Base-by-base conservation (phyloP, 2,888 invertebrate species). In the Thereva nobilitata region DNA sequence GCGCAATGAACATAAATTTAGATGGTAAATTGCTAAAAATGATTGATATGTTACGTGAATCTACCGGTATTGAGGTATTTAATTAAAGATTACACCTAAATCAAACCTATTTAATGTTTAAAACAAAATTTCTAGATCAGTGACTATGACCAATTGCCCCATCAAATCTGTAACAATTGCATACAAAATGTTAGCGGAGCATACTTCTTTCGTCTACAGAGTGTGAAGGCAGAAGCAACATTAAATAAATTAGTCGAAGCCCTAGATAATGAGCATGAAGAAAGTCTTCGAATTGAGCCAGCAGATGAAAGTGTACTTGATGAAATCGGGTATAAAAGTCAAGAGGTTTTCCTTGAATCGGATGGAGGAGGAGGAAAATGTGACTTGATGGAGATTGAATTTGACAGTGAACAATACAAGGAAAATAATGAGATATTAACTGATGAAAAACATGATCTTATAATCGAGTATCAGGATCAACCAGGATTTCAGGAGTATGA, bases 131-230 rank as follows among this genome's bases (percentile, higher is more conserved):
- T 66, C 34, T 23, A 68, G 68, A 49, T 64, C 9, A 47, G 40
- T 6, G 68, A 67, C 12, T 4, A 9, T 8, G 68, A 68, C 38
- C 35, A 34, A 1, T 12, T 68, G 5, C 68, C 68, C 1, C 66
- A 64, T 64, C 68, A 68, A 52, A 61, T 68, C 5, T 68, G 68
- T 12, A 64, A 59, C 42, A 68, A 50, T 37, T 68, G 68, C 52
- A 67, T 68, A 34, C 66, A 68, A 52, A 67, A 59, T 34, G 40
- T 68, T 10, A 64, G 67, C 38, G 67, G 66, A 9, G 64, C 68
- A 35, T 68, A 68, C n/a, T 67, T 67, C 44, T 68, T 66, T 12
- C 66, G 68, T 12, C 23, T 67, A 54, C 68, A 68, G 41, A 50
- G 59, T n/a, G 53, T 55, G 5, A 68, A 68, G 42, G 68, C 68